These are phyloP conservation scores for Scomber scombrus DNA, from an alignment of 2,113 vertebrate species.

Conservation along the genomic window DNA sequence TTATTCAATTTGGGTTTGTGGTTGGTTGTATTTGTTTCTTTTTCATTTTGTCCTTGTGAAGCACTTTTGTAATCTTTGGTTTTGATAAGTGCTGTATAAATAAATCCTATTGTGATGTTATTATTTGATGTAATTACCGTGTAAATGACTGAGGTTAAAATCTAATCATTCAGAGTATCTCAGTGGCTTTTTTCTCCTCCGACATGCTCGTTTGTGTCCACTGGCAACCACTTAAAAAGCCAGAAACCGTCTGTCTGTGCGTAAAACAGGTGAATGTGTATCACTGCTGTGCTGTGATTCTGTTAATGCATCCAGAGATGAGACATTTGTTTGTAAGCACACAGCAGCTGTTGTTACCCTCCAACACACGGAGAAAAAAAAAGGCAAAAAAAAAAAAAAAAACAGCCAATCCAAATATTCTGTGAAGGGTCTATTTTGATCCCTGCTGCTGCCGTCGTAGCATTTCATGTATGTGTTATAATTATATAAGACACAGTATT, in stretches of 20 bases:
- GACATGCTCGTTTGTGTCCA: neutral
- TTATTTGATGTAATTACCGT: neutral
- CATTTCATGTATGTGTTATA: constrained; percentile 13
- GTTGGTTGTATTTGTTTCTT: too few relatives aligned
- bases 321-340: neutral
- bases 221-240: neutral
- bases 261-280: neutral
- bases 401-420: neutral
- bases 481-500: constrained; percentile 47
- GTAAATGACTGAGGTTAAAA: neutral
- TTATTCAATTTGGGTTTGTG: too few relatives aligned
- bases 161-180: neutral
- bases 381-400: neutral
- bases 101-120: too few relatives aligned
- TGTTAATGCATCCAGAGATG: too few relatives aligned
- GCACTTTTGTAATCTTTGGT: too few relatives aligned
- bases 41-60: too few relatives aligned
- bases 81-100: too few relatives aligned
- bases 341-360: neutral
- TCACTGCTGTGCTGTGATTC: neutral
- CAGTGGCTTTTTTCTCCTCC: neutral
- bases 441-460: neutral
- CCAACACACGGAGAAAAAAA: neutral
- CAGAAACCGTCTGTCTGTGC: neutral
- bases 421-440: constrained; percentile 5